Evolutionary conservation across 2,113 vertebrate genomes (phyloP).

Genomic region (Sorex araneus): DNA sequence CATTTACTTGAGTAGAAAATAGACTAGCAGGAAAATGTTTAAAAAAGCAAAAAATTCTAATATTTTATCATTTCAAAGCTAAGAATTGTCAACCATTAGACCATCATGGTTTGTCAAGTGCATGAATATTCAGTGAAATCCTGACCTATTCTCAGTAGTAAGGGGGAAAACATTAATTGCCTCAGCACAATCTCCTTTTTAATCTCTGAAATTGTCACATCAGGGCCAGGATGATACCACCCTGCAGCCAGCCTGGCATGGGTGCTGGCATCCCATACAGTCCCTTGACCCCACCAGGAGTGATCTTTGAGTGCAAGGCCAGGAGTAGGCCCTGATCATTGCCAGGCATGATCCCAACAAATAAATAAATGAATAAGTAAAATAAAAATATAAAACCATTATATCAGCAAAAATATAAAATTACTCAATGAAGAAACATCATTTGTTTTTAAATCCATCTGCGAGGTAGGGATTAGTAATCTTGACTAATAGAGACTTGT

Average conservation of each 20-base stretch:
- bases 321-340: too few species aligned
- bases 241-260: too few species aligned
- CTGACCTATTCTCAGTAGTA: slow-evolving; percentile 4
- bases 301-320: too few species aligned
- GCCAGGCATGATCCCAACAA: too few species aligned
- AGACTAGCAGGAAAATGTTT: too few species aligned
- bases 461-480: background rate
- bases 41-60: background rate
- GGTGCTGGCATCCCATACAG: too few species aligned
- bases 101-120: slow-evolving; percentile 63
- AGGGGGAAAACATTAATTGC: background rate
- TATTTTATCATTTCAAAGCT: slow-evolving; percentile 29
- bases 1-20: too few species aligned
- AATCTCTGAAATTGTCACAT: slow-evolving; percentile 34
- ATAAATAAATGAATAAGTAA: too few species aligned
- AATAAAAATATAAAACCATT: too few species aligned
- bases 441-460: background rate
- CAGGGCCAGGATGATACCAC: too few species aligned
- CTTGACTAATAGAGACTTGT: slow-evolving; percentile 35
- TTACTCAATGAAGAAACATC: background rate
- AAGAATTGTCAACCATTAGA: slow-evolving; percentile 44
- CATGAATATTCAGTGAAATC: slow-evolving; percentile 51
- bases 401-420: background rate
- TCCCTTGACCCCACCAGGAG: too few species aligned
- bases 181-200: background rate